Percentiles rank a stretch among this genome's conserved stretches.
phyloP scores from a whole-genome alignment of 2,797 vertebrate genomes.

The Molossus molossus region DNA sequence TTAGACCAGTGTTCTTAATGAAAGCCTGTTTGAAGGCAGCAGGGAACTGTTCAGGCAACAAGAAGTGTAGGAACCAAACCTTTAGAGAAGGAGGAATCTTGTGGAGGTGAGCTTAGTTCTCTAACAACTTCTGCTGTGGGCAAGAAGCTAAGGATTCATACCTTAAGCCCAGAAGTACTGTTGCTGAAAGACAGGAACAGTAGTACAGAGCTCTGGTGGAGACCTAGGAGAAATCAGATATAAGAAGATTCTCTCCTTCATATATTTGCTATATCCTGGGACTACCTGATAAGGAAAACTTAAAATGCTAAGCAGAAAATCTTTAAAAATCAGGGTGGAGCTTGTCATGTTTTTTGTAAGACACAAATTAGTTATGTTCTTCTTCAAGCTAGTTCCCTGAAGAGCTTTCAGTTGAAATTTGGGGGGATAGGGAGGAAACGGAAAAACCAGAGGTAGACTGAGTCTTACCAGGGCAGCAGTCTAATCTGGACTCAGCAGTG shows the following conservation, averaged over 20 bases:
- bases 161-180: background rate
- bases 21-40: background rate
- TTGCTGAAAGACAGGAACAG: background rate
- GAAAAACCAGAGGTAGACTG: background rate
- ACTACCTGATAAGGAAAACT: background rate
- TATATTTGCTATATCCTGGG: background rate
- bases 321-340: constrained; percentile 11
- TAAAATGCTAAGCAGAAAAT: background rate
- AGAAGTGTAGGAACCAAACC: background rate
- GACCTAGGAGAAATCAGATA: background rate
- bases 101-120: background rate
- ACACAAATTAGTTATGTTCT: constrained; percentile 26
- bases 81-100: constrained; percentile 31
- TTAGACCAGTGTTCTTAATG: background rate
- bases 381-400: background rate
- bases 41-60: background rate
- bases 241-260: background rate
- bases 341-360: background rate
- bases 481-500: background rate
- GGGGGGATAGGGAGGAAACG: background rate
- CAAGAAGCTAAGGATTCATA: background rate
- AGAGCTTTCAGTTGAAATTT: constrained; percentile 27
- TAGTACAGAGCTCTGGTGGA: background rate
- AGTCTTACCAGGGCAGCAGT: background rate
- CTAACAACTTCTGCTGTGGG: background rate